phyloP scores from a whole-genome alignment of 2,797 vertebrate species.

The Leptodactylus fallax region DNA sequence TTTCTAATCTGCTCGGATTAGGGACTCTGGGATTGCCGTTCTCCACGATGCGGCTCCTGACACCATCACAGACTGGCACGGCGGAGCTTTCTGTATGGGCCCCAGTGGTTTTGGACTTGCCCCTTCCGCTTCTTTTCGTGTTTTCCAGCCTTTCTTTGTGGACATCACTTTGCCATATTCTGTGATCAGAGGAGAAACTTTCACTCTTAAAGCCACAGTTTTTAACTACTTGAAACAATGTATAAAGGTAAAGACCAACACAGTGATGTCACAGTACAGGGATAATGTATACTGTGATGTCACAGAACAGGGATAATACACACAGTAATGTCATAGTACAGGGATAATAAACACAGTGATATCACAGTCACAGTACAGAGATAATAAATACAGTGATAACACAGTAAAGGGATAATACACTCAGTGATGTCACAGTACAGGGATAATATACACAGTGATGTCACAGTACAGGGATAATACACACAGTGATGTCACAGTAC shows the following conservation, averaged over 20 bases:
- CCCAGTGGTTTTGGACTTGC: slow-evolving; percentile 29
- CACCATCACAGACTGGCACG: slow-evolving; percentile 55
- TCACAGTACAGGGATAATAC: not conserved
- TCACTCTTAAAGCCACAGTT: slow-evolving; percentile 37
- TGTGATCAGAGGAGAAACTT: slow-evolving; percentile 40
- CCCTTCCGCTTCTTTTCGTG: not conserved
- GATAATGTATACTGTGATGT: not conserved
- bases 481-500: too few species aligned
- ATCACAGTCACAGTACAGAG: not conserved
- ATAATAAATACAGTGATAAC: not conserved
- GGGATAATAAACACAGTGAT: not conserved
- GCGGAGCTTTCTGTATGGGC: slow-evolving; percentile 24
- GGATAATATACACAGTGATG: not conserved
- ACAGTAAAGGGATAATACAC: not conserved
- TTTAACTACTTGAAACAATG: slow-evolving; percentile 73
- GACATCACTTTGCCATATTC: slow-evolving; percentile 45
- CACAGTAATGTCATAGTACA: not conserved
- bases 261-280: too few species aligned
- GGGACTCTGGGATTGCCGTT: not conserved
- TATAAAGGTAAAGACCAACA: slow-evolving; percentile 75
- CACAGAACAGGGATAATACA: not conserved
- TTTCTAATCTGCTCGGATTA: not conserved
- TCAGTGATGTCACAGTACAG: slow-evolving; percentile 9
- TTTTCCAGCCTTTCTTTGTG: slow-evolving; percentile 53
- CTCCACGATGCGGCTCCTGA: slow-evolving; percentile 25